Percentiles rank a stretch among this genome's conserved stretches.
These are phyloP conservation scores for Gonioctena quinquepunctata DNA, from an alignment of 1,140 invertebrate genomes.

Conservation along the genomic window DNA sequence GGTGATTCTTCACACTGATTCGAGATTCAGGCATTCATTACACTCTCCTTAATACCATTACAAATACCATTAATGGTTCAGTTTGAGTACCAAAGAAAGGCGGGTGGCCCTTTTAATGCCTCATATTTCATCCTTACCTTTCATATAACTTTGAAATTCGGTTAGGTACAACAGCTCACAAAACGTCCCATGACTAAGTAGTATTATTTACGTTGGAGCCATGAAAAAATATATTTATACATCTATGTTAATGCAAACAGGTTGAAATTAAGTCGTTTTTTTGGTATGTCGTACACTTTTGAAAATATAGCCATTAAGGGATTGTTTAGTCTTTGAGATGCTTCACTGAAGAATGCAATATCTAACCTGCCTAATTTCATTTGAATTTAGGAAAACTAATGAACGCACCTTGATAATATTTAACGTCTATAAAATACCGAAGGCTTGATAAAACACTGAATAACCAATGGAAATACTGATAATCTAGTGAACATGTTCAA, in stretches of 20 bases:
- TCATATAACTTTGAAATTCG: background rate
- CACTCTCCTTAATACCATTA: background rate
- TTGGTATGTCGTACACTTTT: background rate
- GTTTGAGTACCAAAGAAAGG: background rate
- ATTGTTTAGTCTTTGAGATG: too few relatives aligned
- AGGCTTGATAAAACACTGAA: too few relatives aligned
- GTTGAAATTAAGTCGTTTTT: background rate
- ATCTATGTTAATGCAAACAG: background rate
- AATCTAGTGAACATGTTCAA: too few relatives aligned
- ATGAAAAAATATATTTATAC: background rate
- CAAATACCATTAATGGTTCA: background rate
- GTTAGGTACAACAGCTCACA: background rate
- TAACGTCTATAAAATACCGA: too few relatives aligned
- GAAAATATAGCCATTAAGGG: background rate
- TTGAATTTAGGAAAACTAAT: too few relatives aligned
- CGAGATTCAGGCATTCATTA: background rate
- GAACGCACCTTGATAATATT: too few relatives aligned
- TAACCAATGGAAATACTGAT: too few relatives aligned
- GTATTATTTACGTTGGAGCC: background rate
- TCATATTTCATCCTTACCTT: slow-evolving; percentile 2
- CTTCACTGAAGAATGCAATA: too few relatives aligned
- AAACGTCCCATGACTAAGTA: background rate
- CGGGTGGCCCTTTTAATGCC: slow-evolving; percentile 5
- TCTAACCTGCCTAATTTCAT: too few relatives aligned
- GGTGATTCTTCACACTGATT: too few relatives aligned